Base-by-base conservation (phyloP, 1,140 invertebrate genomes). In the Metaphire vulgaris region DNA sequence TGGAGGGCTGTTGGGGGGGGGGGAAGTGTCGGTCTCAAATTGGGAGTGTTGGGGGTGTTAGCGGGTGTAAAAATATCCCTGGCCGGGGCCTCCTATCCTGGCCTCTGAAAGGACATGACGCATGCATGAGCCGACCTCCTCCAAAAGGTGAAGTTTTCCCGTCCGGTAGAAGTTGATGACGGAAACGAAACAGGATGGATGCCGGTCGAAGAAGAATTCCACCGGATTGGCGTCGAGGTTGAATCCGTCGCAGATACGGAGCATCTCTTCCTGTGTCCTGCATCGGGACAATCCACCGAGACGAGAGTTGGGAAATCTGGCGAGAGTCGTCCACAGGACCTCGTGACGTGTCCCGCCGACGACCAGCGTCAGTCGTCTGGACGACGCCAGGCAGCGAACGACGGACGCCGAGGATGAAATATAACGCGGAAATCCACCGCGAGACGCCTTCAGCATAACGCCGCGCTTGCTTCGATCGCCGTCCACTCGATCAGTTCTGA, bases 291-390 rank as follows among this genome's bases (percentile, higher is more conserved):
- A 88, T 69, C 95, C 90, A 69, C 96, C 96, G 33, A 98, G 90
- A 33, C 97, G 88, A 28, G 96, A 98, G 87, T 97, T 95, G 0
- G 96, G 96, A 81, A 98, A 89, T 73, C 95, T 90, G 84, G 97
- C 95, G 79, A 98, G 89, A 1, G 96, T 98, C 72, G 93, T 89
- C 96, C 96, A 98, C 69, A 98, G 89, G 33, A 97, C 94, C 88
- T 98, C 96, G 87, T 98, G 96, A 83, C 92, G 92, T 31, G 96
- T 93, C 32, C 97, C 97, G 33, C 97, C 97, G 64, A 99, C 96
- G 88, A 98, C 98, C 85, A 98, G 92, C 81, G 91, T 91, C 65
- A 96, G 94, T 33, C 32, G 41, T 21, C 14, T 41, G 2, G 72
- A 73, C 1, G 72, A 73, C n/a, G 34, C 33, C 1, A 28, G 32